Evolutionary conservation across 2,888 invertebrate species (phyloP).

Genomic region (Meiosimyza platycephala): DNA sequence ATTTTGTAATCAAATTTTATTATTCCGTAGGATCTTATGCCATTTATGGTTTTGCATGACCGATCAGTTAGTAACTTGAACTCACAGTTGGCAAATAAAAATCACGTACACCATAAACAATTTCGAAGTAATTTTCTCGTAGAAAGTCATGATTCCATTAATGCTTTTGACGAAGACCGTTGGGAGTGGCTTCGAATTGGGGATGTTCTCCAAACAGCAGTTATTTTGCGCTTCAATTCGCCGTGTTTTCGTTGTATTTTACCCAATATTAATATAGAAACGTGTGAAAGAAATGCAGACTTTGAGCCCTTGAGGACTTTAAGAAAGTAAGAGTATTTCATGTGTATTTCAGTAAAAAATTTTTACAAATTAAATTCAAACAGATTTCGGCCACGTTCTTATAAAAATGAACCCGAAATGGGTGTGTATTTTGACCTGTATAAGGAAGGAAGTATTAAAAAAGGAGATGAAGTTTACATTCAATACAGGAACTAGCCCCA

Average conservation of each 20-base stretch:
- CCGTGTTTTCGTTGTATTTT: slow-evolving; percentile 44
- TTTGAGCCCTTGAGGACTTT: slow-evolving; percentile 42
- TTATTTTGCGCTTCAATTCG: slow-evolving; percentile 41
- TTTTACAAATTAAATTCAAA: background rate
- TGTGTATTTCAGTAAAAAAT: background rate
- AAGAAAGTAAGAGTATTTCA: slow-evolving; percentile 31
- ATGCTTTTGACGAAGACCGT: slow-evolving; percentile 43
- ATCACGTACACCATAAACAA: slow-evolving; percentile 38
- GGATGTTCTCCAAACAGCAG: slow-evolving; percentile 3
- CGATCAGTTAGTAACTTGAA: slow-evolving; percentile 42
- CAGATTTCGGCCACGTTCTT: slow-evolving; percentile 40
- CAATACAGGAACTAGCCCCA: slow-evolving; percentile 19
- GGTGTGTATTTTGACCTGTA: slow-evolving; percentile 44
- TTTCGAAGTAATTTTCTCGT: slow-evolving; percentile 44
- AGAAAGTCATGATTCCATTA: slow-evolving; percentile 24
- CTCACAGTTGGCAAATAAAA: slow-evolving; percentile 22
- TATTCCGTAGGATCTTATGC: slow-evolving; percentile 37
- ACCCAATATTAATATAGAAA: slow-evolving; percentile 39
- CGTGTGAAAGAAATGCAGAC: slow-evolving; percentile 39
- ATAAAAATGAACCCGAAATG: slow-evolving; percentile 40
- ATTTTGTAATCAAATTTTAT: background rate
- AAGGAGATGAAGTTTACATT: slow-evolving; percentile 43
- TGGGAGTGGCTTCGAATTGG: slow-evolving; percentile 45
- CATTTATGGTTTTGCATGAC: slow-evolving; percentile 42
- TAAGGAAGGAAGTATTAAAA: slow-evolving; percentile 29